Evolutionary conservation across 2,888 invertebrate species (phyloP), one percentile per base, ranked within the genome.

Genomic region (Microchrysa polita): DNA sequence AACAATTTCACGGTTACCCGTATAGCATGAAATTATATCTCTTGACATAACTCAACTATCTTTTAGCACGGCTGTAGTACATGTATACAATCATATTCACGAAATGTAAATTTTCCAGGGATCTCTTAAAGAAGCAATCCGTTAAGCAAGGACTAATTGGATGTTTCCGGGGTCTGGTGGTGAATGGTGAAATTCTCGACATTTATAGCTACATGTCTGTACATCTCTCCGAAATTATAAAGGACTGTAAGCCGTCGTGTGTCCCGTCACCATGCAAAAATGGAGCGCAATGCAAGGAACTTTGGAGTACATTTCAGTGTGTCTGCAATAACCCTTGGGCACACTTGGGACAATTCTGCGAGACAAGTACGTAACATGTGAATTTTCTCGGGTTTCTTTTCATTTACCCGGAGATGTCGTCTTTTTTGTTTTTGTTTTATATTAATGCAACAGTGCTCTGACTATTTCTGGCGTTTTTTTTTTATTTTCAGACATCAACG

Each of bases 201-300:
- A 93, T 97, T 77, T 94, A 95, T 85, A 94, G 93, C 78, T 95
- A 95, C 83, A 95, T 94, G 93, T 94, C 94, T 53, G 95, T 95
- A 40, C 95, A 95, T 85, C 85, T 95, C 72, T 94, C 93, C 65
- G 96, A 95, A 84, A 96, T 97, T 76, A 94, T 95, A 75, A 93
- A 93, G 82, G 95, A 96, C 82, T 97, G 97, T 82, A 94, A 94
- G 81, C 96, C 96, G 0, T 95, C 95, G 0, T 97, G 97, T 84
- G 94, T 95, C 77, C 95, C 96, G 0, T 95, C 95, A 82, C 96
- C 96, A 9, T 97, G 97, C 82, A 91, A 93, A 83, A 96, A 97
- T 82, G 94, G 92, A 60, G 97, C 95, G 0, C 90, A 90, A 77
- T 97, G 95, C 82, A 94, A 94, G 80, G 96, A 97, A 82, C 86